These are phyloP conservation scores for Pithys albifrons DNA, from an alignment of 2,113 vertebrate species.

Conservation along the genomic window DNA sequence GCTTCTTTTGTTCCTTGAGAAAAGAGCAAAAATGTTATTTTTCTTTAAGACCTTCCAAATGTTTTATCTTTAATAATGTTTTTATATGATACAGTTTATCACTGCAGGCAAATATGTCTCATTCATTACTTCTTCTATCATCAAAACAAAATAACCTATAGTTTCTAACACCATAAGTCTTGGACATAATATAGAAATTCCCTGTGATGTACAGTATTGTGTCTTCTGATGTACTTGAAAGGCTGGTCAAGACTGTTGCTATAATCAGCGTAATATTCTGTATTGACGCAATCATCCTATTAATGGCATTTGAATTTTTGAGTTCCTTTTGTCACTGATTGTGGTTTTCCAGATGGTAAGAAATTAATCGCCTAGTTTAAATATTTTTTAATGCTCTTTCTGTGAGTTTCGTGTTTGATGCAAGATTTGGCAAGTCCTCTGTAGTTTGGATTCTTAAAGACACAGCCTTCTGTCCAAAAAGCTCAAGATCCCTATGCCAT, in stretches of 20 bases:
- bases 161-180: conserved; percentile 75
- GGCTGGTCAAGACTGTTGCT: conserved; percentile 77
- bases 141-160: conserved; percentile 82
- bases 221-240: conserved; percentile 77
- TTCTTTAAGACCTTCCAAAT: conserved; percentile 73
- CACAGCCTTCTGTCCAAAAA: background rate
- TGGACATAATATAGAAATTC: conserved; percentile 62
- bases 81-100: conserved; percentile 74
- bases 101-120: conserved; percentile 70
- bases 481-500: background rate
- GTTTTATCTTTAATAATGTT: conserved; percentile 80
- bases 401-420: background rate
- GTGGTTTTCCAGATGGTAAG: conserved; percentile 67
- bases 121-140: conserved; percentile 76
- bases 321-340: conserved; percentile 71
- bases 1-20: conserved; percentile 73
- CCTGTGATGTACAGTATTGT: conserved; percentile 47
- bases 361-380: conserved; percentile 79
- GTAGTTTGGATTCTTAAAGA: conserved; percentile 16
- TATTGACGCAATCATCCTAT: conserved; percentile 63
- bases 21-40: conserved; percentile 73
- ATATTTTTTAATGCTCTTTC: conserved; percentile 50
- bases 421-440: conserved; percentile 7
- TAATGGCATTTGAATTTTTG: conserved; percentile 62
- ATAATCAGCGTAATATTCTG: conserved; percentile 77